phyloP scores from a whole-genome alignment of 2,888 invertebrate species.

The Cacoxenus indagator region DNA sequence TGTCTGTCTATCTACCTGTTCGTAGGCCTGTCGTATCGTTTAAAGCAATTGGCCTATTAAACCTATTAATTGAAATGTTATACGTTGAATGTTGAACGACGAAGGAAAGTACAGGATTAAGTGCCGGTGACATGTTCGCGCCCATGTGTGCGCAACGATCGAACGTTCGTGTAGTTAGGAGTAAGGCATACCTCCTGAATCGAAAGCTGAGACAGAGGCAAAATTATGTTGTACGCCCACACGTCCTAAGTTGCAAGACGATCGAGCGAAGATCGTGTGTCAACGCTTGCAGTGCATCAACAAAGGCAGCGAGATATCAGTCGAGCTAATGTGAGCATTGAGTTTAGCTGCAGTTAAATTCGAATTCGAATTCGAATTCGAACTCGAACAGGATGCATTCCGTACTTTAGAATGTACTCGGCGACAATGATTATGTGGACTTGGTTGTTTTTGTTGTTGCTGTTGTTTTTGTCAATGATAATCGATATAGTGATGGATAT shows the following conservation, averaged over 20 bases:
- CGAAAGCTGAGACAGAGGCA: not conserved
- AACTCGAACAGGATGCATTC: not conserved
- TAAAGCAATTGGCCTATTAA: not conserved
- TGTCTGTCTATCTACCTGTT: too few species aligned
- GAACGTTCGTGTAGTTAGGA: too few species aligned
- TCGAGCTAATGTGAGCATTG: not conserved
- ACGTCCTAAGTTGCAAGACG: not conserved
- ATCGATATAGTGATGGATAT: not conserved
- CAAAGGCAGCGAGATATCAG: not conserved
- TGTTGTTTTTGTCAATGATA: conserved; percentile 17
- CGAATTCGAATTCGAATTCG: not conserved
- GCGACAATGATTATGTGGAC: conserved; percentile 16
- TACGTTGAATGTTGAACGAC: too few species aligned
- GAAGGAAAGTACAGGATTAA: too few species aligned
- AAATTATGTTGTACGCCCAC: not conserved
- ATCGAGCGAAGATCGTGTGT: too few species aligned
- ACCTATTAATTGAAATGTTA: not conserved
- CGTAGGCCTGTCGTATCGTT: too few species aligned
- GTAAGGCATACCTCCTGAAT: not conserved
- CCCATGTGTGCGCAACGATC: too few species aligned
- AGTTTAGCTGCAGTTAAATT: not conserved
- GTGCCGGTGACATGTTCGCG: too few species aligned
- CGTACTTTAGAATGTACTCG: conserved; percentile 1
- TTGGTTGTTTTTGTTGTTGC: conserved; percentile 25
- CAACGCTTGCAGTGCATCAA: not conserved